phyloP scores from a whole-genome alignment of 2,888 invertebrate species.

The Apoda limacodes region DNA sequence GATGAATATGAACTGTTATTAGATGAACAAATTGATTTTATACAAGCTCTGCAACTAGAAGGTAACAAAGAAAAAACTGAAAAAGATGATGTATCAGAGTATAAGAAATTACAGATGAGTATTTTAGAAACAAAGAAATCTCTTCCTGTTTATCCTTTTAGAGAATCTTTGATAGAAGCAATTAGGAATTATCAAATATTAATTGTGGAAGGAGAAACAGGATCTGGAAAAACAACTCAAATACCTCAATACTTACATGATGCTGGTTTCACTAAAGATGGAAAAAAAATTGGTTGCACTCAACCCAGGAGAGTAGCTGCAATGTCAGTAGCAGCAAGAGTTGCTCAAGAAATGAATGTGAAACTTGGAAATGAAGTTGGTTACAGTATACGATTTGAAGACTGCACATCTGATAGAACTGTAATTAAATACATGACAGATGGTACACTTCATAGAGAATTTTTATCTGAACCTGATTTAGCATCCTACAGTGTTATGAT shows the following conservation, averaged over 20 bases:
- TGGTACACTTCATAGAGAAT: slow-evolving; percentile 97
- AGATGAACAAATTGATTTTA: slow-evolving; percentile 98
- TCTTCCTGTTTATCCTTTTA: slow-evolving; percentile 94
- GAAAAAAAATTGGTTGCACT: slow-evolving; percentile 95
- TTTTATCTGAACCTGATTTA: slow-evolving; percentile 96
- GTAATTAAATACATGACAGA: slow-evolving; percentile 99
- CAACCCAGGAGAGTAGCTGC: slow-evolving; percentile 98
- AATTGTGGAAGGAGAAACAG: slow-evolving; percentile 98
- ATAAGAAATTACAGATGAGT: slow-evolving; percentile 76
- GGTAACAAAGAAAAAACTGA: slow-evolving; percentile 74
- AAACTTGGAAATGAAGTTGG: slow-evolving; percentile 95
- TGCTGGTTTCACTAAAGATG: slow-evolving; percentile 86
- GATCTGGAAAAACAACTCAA: slow-evolving; percentile 99
- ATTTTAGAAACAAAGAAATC: slow-evolving; percentile 94
- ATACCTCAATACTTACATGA: slow-evolving; percentile 98
- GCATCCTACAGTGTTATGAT: slow-evolving; percentile 98
- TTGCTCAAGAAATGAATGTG: slow-evolving; percentile 97
- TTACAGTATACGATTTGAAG: slow-evolving; percentile 96
- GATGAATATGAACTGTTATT: slow-evolving; percentile 93
- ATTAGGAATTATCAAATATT: slow-evolving; percentile 90
- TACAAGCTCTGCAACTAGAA: slow-evolving; percentile 87
- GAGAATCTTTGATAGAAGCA: slow-evolving; percentile 88
- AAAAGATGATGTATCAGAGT: slow-evolving; percentile 74
- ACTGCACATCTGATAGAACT: slow-evolving; percentile 98
- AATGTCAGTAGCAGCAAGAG: slow-evolving; percentile 99